phyloP scores from a whole-genome alignment of 2,888 invertebrate genomes.

The Glaucopsyche alexis region DNA sequence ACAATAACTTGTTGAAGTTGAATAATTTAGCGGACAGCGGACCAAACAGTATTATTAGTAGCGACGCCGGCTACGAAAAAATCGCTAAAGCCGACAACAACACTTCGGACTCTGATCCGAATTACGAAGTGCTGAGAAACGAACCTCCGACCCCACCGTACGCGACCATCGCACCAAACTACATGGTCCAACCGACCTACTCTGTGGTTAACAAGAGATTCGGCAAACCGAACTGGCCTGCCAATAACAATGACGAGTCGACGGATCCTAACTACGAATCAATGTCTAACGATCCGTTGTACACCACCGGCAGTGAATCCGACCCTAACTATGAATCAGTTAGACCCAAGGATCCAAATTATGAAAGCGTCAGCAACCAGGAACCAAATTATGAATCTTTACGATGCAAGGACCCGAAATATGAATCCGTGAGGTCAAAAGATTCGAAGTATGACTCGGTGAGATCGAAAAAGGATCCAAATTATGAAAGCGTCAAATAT shows the following conservation, averaged over 20 bases:
- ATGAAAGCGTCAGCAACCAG: slow-evolving; percentile 83
- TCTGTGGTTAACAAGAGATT: slow-evolving; percentile 80
- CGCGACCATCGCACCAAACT: slow-evolving; percentile 70
- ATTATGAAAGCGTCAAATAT: slow-evolving; percentile 91
- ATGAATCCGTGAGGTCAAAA: slow-evolving; percentile 82
- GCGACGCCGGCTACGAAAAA: slow-evolving; percentile 88
- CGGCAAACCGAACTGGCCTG: slow-evolving; percentile 75
- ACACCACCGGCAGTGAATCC: slow-evolving; percentile 86
- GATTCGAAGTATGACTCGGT: slow-evolving; percentile 81
- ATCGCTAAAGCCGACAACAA: slow-evolving; percentile 73
- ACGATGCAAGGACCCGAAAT: slow-evolving; percentile 83
- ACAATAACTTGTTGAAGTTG: slow-evolving; percentile 59
- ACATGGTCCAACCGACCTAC: slow-evolving; percentile 73
- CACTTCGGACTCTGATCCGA: slow-evolving; percentile 85
- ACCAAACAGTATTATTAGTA: slow-evolving; percentile 80
- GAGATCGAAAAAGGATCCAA: slow-evolving; percentile 82
- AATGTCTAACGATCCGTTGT: slow-evolving; percentile 82
- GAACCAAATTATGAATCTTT: slow-evolving; percentile 86
- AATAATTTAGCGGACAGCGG: slow-evolving; percentile 73
- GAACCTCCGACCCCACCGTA: slow-evolving; percentile 75
- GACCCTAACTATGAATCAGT: slow-evolving; percentile 87
- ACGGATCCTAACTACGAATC: slow-evolving; percentile 89
- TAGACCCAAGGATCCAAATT: slow-evolving; percentile 83
- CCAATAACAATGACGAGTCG: slow-evolving; percentile 72
- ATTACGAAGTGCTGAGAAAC: slow-evolving; percentile 87